Percentiles rank a stretch among this genome's conserved stretches.
These are phyloP conservation scores for Trididemnum clinides DNA, from an alignment of 23 tunicate species.

Conservation along the genomic window DNA sequence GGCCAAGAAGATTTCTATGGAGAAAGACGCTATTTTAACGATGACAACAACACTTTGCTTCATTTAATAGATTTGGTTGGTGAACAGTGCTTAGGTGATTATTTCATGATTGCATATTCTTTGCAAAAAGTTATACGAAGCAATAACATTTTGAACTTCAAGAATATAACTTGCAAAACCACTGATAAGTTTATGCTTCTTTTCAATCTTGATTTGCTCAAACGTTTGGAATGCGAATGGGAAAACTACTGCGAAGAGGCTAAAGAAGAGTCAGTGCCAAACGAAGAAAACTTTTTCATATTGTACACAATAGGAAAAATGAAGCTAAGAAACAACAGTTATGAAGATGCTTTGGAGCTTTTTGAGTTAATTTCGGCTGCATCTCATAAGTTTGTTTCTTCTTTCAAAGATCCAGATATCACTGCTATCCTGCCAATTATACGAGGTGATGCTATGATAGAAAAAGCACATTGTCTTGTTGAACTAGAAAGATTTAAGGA, in stretches of 20 bases:
- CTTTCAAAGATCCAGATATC: neutral
- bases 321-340: neutral
- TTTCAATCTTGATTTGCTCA: neutral
- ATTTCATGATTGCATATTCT: neutral
- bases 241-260: neutral
- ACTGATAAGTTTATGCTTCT: neutral
- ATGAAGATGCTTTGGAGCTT: neutral
- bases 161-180: neutral
- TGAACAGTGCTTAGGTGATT: slow-evolving; percentile 20
- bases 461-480: slow-evolving; percentile 18
- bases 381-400: neutral
- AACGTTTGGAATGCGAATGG: neutral
- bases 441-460: neutral
- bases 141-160: neutral
- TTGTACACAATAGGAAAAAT: neutral
- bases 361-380: neutral
- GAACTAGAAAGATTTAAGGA: neutral
- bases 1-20: slow-evolving; percentile 13
- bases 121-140: neutral
- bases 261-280: too few species aligned
- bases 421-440: neutral
- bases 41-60: neutral
- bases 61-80: neutral
- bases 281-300: neutral
- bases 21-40: neutral